Evolutionary conservation across 2,888 invertebrate species (phyloP).

Genomic region (Caenorhabditis sp.): DNA sequence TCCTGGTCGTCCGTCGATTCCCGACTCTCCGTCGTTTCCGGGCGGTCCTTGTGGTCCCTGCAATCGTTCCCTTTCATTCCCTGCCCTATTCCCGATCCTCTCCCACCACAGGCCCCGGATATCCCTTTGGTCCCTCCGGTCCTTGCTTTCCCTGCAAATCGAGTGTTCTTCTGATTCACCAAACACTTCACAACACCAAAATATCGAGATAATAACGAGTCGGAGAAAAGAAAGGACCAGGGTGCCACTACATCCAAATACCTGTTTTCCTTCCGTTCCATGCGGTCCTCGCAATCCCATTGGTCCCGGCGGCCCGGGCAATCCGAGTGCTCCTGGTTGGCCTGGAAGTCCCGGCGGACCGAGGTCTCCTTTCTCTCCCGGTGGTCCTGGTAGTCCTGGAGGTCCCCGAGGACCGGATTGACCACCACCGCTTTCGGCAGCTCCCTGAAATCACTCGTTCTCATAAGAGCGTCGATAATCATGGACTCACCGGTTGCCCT

Average conservation of each 20-base stretch:
- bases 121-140: conserved; percentile 71
- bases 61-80: conserved; percentile 17
- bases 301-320: conserved; percentile 74
- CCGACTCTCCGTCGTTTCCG: conserved; percentile 67
- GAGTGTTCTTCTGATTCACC: conserved; percentile 27
- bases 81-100: neutral
- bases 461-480: neutral
- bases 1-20: conserved; percentile 68
- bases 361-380: conserved; percentile 72
- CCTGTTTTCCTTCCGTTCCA: conserved; percentile 72
- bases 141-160: conserved; percentile 72
- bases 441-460: conserved; percentile 28
- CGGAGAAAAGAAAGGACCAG: conserved; percentile 26
- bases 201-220: conserved; percentile 11
- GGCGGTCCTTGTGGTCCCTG: conserved; percentile 71
- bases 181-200: conserved; percentile 29
- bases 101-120: conserved; percentile 68
- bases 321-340: conserved; percentile 73
- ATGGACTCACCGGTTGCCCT: conserved; percentile 65
- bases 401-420: conserved; percentile 65
- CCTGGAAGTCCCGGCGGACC: conserved; percentile 70
- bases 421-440: conserved; percentile 53
- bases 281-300: conserved; percentile 71
- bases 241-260: conserved; percentile 52
- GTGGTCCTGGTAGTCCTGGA: conserved; percentile 68